phyloP scores from a whole-genome alignment of 2,797 vertebrate genomes.

The Mormyrus proboscirostris region DNA sequence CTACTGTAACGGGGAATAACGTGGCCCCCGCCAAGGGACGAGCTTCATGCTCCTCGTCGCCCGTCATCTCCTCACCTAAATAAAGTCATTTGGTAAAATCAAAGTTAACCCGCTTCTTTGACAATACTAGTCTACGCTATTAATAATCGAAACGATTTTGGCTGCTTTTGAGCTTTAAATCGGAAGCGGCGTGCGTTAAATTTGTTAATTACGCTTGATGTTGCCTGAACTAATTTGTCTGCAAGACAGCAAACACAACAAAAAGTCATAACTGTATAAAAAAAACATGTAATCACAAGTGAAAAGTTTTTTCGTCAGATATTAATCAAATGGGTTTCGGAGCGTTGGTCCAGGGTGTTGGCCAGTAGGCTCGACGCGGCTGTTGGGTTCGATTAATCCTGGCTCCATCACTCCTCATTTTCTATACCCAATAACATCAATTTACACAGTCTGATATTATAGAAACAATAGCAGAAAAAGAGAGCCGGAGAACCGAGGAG shows the following conservation, averaged over 20 bases:
- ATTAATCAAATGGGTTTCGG: slow-evolving; percentile 43
- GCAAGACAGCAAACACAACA: slow-evolving; percentile 42
- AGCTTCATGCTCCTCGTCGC: not conserved
- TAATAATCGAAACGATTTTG: not conserved
- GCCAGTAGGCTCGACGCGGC: slow-evolving; percentile 60
- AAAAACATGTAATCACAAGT: slow-evolving; percentile 23
- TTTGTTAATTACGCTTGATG: not conserved
- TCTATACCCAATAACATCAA: slow-evolving; percentile 46
- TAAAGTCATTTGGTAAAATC: slow-evolving; percentile 4
- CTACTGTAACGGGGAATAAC: slow-evolving; percentile 61
- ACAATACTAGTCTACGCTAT: not conserved
- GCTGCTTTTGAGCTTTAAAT: not conserved
- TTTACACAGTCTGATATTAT: slow-evolving; percentile 71
- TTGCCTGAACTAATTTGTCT: slow-evolving; percentile 1
- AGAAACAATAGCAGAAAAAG: slow-evolving; percentile 76
- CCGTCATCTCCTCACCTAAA: slow-evolving; percentile 12
- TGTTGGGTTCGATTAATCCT: slow-evolving; percentile 68
- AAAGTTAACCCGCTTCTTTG: not conserved
- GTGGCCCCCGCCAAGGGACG: slow-evolving; percentile 43
- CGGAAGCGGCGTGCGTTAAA: not conserved
- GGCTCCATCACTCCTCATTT: slow-evolving; percentile 70
- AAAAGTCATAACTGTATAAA: slow-evolving; percentile 18
- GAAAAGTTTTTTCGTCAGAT: slow-evolving; percentile 46
- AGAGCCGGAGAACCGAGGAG: slow-evolving; percentile 71
- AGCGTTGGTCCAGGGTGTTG: slow-evolving; percentile 52